These are phyloP conservation scores for Grapholita molesta DNA, from an alignment of 1,140 invertebrate genomes.

Conservation along the genomic window DNA sequence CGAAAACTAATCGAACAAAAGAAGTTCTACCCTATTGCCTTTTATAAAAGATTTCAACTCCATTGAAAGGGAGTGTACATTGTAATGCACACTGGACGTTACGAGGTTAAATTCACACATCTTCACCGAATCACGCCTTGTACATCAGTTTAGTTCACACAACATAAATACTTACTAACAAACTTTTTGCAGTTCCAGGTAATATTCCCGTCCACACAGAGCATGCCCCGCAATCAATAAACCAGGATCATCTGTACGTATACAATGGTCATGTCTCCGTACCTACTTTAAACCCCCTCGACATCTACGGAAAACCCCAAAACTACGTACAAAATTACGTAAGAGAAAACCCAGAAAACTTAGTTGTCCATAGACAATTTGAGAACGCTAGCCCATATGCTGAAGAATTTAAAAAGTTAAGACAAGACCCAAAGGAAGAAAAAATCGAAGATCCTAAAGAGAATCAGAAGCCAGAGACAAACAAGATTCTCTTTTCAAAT, in stretches of 20 bases:
- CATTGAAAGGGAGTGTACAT: too few species aligned
- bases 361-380: slow-evolving; percentile 59
- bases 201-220: slow-evolving; percentile 38
- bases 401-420: slow-evolving; percentile 48
- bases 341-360: slow-evolving; percentile 60
- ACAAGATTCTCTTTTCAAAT: slow-evolving; percentile 52
- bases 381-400: slow-evolving; percentile 47
- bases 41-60: too few species aligned
- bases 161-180: slow-evolving; percentile 11
- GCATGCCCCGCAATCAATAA: slow-evolving; percentile 32
- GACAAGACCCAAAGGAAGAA: slow-evolving; percentile 28
- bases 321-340: slow-evolving; percentile 52
- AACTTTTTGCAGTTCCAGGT: slow-evolving; percentile 40
- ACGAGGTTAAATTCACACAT: too few species aligned
- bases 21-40: too few species aligned
- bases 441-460: slow-evolving; percentile 62
- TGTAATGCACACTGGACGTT: too few species aligned
- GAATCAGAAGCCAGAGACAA: slow-evolving; percentile 61
- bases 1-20: too few species aligned
- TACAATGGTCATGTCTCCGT: slow-evolving; percentile 52
- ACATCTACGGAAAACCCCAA: slow-evolving; percentile 51
- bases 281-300: slow-evolving; percentile 51
- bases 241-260: slow-evolving; percentile 48
- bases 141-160: neutral
- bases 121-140: slow-evolving; percentile 14